Percentiles rank a stretch among this genome's conserved stretches.
phyloP scores from a whole-genome alignment of 1,140 invertebrate genomes.

The Diploscapter pachys region DNA sequence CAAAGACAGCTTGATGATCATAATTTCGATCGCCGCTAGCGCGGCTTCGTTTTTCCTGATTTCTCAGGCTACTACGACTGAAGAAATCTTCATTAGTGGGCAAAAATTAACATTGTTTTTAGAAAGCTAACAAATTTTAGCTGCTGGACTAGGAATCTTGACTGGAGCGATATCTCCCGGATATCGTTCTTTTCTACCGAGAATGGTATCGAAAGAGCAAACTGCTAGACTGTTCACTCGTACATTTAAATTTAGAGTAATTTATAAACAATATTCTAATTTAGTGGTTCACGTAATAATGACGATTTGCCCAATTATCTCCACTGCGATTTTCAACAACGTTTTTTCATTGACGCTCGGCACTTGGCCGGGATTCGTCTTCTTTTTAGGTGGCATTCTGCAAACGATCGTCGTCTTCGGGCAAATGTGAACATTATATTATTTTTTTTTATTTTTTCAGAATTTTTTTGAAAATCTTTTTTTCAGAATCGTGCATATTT shows the following conservation, averaged over 20 bases:
- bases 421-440: conserved; percentile 25
- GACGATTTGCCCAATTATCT: conserved; percentile 35
- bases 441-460: background rate
- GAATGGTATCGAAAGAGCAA: conserved; percentile 42
- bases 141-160: conserved; percentile 18
- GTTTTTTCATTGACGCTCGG: conserved; percentile 29
- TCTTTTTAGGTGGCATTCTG: conserved; percentile 29
- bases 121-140: conserved; percentile 2
- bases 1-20: conserved; percentile 31
- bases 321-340: conserved; percentile 34
- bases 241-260: background rate
- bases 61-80: conserved; percentile 23
- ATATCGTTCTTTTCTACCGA: conserved; percentile 36
- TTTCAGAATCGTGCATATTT: conserved; percentile 9
- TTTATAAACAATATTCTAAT: background rate
- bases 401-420: conserved; percentile 30
- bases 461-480: background rate
- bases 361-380: conserved; percentile 36
- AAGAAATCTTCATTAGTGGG: conserved; percentile 27
- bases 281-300: conserved; percentile 31
- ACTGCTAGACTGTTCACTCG: conserved; percentile 33
- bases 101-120: too few relatives aligned
- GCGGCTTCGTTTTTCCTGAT: conserved; percentile 30
- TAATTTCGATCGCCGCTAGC: conserved; percentile 14
- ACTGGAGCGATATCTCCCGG: conserved; percentile 32